These are phyloP conservation scores for Hirtodrosophila duncani DNA, from an alignment of 2,888 invertebrate genomes.

Conservation along the genomic window DNA sequence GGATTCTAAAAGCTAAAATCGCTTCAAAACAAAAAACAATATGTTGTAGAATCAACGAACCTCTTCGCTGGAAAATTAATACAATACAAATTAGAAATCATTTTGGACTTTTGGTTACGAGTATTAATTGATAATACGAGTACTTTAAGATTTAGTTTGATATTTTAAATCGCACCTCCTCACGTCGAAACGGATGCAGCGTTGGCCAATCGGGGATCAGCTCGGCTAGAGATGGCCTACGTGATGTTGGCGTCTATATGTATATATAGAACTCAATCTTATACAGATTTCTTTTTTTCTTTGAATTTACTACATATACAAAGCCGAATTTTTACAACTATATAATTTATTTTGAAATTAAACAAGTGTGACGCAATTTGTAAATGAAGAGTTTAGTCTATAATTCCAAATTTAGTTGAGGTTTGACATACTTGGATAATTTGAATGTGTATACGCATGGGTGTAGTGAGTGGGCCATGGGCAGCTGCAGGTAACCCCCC, in stretches of 20 bases:
- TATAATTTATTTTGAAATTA: background rate
- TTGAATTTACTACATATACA: background rate
- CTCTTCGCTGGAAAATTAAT: background rate
- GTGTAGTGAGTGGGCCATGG: no score
- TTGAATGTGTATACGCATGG: no score
- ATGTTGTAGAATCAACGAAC: background rate
- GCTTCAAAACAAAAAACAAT: background rate
- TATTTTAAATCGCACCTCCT: constrained; percentile 83
- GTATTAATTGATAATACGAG: background rate
- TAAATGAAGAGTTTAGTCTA: background rate
- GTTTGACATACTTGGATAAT: no score
- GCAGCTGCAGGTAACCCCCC: no score
- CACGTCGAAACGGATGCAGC: constrained; percentile 78
- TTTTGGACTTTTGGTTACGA: no score
- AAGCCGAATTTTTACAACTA: background rate
- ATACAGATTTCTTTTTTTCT: constrained; percentile 2
- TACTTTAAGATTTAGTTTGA: constrained; percentile 1
- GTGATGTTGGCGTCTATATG: constrained; percentile 79
- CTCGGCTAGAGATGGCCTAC: constrained; percentile 94
- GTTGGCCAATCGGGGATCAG: constrained; percentile 98
- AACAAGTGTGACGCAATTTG: no score
- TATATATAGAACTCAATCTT: constrained; percentile 3
- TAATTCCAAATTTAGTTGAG: constrained; percentile 2
- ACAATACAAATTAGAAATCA: background rate
- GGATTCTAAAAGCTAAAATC: background rate